Conservation (phyloP, 2,797 vertebrate genomes). For the Sternarchorhynchus goeldii region DNA sequence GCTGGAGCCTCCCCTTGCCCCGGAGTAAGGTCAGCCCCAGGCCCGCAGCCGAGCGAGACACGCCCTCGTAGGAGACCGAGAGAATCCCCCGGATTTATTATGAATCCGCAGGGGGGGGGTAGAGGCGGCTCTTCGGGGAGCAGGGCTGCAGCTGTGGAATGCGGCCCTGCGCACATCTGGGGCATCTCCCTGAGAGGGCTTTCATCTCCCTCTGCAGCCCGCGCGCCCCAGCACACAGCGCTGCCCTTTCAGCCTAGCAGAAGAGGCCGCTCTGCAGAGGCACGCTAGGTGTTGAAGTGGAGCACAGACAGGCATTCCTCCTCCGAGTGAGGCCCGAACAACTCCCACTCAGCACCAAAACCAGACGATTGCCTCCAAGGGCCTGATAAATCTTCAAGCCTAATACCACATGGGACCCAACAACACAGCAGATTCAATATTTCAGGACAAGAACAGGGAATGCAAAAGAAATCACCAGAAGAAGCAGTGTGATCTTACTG, state of each 20-base stretch:
- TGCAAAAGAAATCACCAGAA: neutral
- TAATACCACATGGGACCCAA: constrained; percentile 22
- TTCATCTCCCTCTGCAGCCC: constrained; percentile 54
- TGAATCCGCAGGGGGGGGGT: constrained; percentile 61
- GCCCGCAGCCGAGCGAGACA: constrained; percentile 40
- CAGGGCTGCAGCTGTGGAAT: constrained; percentile 59
- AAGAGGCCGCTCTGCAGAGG: constrained; percentile 47
- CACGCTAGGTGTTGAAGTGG: constrained; percentile 57
- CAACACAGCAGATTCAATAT: constrained; percentile 38
- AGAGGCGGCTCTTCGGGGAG: constrained; percentile 55
- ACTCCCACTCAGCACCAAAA: constrained; percentile 43
- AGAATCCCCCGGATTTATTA: constrained; percentile 61
- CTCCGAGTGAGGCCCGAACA: constrained; percentile 40
- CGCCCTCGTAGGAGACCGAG: constrained; percentile 50
- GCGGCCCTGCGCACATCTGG: constrained; percentile 56
- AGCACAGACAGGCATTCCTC: constrained; percentile 55
- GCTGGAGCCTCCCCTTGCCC: constrained; percentile 25
- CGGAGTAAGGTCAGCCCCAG: constrained; percentile 39
- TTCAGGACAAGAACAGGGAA: constrained; percentile 33
- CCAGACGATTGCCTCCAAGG: constrained; percentile 48
- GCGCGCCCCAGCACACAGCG: constrained; percentile 36
- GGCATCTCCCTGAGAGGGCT: constrained; percentile 57
- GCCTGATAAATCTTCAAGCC: constrained; percentile 47
- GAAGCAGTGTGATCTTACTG: neutral
- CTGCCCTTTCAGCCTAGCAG: constrained; percentile 52